phyloP scores from a whole-genome alignment of 2,888 invertebrate species.

The Leptopilina myrica region DNA sequence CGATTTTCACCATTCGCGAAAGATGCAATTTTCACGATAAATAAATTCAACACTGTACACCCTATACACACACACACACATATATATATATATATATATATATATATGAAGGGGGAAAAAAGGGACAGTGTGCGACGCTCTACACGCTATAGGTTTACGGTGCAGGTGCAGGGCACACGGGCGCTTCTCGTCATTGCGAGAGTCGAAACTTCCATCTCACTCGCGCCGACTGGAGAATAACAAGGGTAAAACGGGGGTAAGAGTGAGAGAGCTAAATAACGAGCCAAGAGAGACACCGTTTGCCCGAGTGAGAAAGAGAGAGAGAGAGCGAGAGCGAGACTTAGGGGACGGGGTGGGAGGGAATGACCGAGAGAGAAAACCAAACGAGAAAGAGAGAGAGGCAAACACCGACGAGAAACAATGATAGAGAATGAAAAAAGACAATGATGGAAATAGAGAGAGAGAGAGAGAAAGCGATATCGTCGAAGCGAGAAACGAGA shows the following conservation, averaged over 20 bases:
- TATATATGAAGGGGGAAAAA: neutral
- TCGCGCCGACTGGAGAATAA: conserved; percentile 54
- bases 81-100: no score
- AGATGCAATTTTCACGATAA: conserved; percentile 42
- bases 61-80: conserved; percentile 41
- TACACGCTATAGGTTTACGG: conserved; percentile 57
- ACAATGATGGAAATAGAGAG: neutral
- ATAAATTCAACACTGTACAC: conserved; percentile 53
- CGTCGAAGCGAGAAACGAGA: no score
- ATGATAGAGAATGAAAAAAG: neutral
- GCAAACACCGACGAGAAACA: conserved; percentile 38
- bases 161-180: conserved; percentile 58
- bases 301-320: neutral
- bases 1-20: conserved; percentile 7
- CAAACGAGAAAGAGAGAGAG: conserved; percentile 27
- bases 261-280: conserved; percentile 37
- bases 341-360: no score
- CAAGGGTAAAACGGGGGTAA: conserved; percentile 55
- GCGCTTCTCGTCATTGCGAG: conserved; percentile 51
- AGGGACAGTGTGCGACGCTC: conserved; percentile 43
- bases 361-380: no score
- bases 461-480: conserved; percentile 28
- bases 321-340: conserved; percentile 41
- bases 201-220: conserved; percentile 43
- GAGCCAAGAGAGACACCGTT: no score